phyloP scores from a whole-genome alignment of 2,888 invertebrate genomes.

The Pristionchus entomophagus region DNA sequence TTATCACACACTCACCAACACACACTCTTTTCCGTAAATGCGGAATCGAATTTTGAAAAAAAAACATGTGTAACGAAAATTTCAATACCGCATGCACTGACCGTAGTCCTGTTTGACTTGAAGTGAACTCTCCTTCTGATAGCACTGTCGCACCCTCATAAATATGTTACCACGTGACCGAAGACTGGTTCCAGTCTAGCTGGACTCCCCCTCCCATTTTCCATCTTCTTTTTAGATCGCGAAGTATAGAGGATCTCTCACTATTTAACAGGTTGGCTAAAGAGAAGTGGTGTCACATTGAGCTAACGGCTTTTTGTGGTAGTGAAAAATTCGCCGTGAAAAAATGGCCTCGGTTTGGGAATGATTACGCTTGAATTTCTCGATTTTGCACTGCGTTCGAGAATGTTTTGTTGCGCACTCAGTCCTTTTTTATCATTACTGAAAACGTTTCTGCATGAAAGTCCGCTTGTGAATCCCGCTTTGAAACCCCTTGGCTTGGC shows the following conservation, averaged over 20 bases:
- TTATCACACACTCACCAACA: constrained; percentile 39
- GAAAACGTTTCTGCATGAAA: neutral
- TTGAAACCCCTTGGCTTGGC: neutral
- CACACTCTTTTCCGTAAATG: neutral
- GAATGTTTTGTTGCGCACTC: neutral
- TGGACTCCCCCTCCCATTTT: constrained; percentile 36
- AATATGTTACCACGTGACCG: neutral
- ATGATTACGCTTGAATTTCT: constrained; percentile 6
- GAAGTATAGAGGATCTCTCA: constrained; percentile 76
- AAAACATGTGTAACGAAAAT: neutral
- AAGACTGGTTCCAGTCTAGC: constrained; percentile 26
- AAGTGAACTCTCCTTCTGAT: neutral
- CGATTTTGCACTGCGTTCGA: constrained; percentile 26
- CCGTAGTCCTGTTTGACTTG: neutral
- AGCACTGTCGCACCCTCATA: constrained; percentile 7
- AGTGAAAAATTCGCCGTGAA: constrained; percentile 2
- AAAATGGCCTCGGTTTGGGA: constrained; percentile 30
- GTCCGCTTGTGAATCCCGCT: neutral
- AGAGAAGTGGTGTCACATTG: neutral
- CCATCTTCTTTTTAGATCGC: constrained; percentile 72
- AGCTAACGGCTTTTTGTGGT: constrained; percentile 20
- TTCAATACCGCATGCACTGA: neutral
- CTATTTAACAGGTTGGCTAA: constrained; percentile 76
- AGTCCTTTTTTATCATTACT: constrained; percentile 4
- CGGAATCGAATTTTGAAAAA: neutral